These are phyloP conservation scores for Ptychobarbus kaznakovi DNA, from an alignment of 2,797 vertebrate species.

Conservation along the genomic window DNA sequence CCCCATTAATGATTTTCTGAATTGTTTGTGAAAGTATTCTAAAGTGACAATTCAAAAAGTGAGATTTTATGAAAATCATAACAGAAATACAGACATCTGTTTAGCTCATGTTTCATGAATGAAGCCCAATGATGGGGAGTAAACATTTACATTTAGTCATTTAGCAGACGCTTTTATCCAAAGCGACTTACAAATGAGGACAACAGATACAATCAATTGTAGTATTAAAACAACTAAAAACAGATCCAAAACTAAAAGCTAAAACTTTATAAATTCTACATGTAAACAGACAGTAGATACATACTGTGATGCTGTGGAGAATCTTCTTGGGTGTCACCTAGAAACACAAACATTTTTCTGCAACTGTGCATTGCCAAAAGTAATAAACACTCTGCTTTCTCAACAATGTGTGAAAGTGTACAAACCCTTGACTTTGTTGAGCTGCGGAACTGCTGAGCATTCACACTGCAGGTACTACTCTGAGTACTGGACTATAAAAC, in stretches of 20 bases:
- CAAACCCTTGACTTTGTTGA: conserved; percentile 72
- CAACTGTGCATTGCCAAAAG: neutral
- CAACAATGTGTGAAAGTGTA: neutral
- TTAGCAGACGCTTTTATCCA: too few relatives aligned
- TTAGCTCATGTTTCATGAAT: neutral
- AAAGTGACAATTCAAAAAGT: neutral
- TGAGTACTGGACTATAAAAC: conserved; percentile 68
- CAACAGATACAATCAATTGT: too few relatives aligned
- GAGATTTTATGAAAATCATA: neutral
- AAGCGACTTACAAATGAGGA: too few relatives aligned
- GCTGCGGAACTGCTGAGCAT: conserved; percentile 59
- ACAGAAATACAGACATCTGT: neutral
- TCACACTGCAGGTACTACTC: conserved; percentile 60
- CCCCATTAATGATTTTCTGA: neutral
- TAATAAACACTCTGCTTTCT: neutral
- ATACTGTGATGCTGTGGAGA: conserved; percentile 79
- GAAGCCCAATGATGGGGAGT: neutral
- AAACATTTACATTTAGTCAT: too few relatives aligned
- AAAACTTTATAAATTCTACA: too few relatives aligned
- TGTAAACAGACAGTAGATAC: neutral
- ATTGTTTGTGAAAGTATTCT: neutral
- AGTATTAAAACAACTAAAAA: too few relatives aligned
- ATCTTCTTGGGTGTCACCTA: conserved; percentile 84
- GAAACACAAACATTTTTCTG: conserved; percentile 12
- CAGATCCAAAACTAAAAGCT: too few relatives aligned